Base-by-base conservation (phyloP, 2,888 invertebrate genomes). In the Scaptomyza polygonia region DNA sequence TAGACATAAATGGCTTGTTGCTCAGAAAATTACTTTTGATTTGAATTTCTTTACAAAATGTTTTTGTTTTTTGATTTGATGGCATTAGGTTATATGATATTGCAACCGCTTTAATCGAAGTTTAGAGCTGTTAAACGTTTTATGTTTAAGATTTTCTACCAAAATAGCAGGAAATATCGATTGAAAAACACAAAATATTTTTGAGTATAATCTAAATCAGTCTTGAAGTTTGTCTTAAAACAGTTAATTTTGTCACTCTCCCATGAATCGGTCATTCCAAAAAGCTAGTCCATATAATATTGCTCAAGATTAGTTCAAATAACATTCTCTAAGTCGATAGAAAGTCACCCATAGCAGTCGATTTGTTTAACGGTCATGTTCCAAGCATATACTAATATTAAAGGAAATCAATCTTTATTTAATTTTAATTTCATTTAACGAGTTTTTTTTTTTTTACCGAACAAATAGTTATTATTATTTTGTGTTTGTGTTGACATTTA, bases 381-480 rank as follows among this genome's bases (percentile, higher is more conserved):
- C 40, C 8, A 49, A 59, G 58, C 59, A 57, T 68, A 40, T 52
- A 52, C 67, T 68, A 43, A n/a, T 54, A 52, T 71, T 45, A 40
- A 58, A 67, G 64, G 63, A 64, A 78, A 69, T 72, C 27, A 64
- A 69, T 69, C 25, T 80, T 85, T 81, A 81, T 85, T 81, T 69
- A 27, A 66, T 68, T 72, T 57, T 30, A 67, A 75, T 47, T 71
- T 76, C 52, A 45, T 76, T 62, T 39, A 53, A 59, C 56, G 72
- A 63, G 72, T 52, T 52, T 32, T n/a, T 21, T 34, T 18, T 16
- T 52, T 30, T 52, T 43, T 56, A 58, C 61, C 67, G 65, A 81
- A 80, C 61, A 71, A 30, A 54, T 42, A 39, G 51, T 62, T 54
- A 53, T 52, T 48, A 57, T 49, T 42, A 18, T 36, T 40, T 47